Base-by-base conservation (phyloP, 2,888 invertebrate genomes). In the Meghimatium bilineatum region DNA sequence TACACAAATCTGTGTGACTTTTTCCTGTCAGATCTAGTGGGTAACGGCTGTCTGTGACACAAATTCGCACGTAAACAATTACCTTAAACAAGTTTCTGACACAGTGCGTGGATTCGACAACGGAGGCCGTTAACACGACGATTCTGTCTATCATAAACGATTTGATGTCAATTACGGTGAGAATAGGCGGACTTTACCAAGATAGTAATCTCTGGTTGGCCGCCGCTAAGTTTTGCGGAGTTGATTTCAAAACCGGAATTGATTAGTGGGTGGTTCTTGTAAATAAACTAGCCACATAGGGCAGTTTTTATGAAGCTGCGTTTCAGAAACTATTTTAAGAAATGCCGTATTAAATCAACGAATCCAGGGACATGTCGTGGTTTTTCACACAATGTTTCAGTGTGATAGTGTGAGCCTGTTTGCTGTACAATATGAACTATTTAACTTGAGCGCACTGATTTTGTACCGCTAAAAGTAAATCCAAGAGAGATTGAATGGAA, bases 61-160 rank as follows among this genome's bases (percentile, higher is more conserved):
- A 38, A 34, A 77, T 60, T 17, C 20, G 36, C 77, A 36, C 63
- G 77, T 63, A 63, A 44, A 77, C 77, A 77, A 63, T 77, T 63
- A 67, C 75, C n/a, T 75, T 75, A 6, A 29, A 23, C 44, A 20
- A 32, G 67, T 44, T 49, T 74, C 49, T 44, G 23, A 74, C 49
- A 26, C 44, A 5, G 44, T 1, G 44, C 17, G 29, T 29, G 17
- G 52, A 52, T 23, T n/a, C 75, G n/a, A 29, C 75, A 29, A 44
- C 12, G 29, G 32, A 52, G 32, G 17, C 20, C 52, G 75, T 75
- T 32, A 52, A 49, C 20, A 17, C 75, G 75, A 20, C 75, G 32
- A 44, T 44, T 74, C 74, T 44, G 74, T 44, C 74, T 23, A 49
- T 52, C 29, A 75, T 10, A 38, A 75, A 75, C 75, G 75, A 75